Conservation (phyloP, 2,113 vertebrate species). For the Synchiropus splendidus region DNA sequence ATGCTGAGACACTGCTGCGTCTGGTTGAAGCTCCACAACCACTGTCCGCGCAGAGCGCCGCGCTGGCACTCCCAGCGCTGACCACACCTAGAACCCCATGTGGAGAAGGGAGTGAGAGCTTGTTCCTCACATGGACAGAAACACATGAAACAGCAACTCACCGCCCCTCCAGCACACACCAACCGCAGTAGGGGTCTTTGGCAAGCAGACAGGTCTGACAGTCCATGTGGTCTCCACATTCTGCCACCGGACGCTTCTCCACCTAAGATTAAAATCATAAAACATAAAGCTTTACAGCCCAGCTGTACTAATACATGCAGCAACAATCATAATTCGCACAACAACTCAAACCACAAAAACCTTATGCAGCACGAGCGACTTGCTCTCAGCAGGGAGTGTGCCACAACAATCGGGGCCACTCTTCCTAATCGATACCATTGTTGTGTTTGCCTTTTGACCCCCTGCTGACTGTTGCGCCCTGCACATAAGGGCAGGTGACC, state of each 20-base stretch:
- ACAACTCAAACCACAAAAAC: neutral
- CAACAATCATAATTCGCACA: neutral
- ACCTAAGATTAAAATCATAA: constrained; percentile 66
- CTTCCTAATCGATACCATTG: constrained; percentile 52
- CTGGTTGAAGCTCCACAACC: constrained; percentile 89
- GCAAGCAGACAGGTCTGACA: constrained; percentile 80
- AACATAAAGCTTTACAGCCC: neutral
- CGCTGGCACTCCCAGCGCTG: constrained; percentile 74
- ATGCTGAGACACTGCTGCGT: constrained; percentile 74
- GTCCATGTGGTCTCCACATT: constrained; percentile 78
- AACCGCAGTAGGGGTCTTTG: constrained; percentile 89
- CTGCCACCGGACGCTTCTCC: constrained; percentile 79
- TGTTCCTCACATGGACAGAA: neutral
- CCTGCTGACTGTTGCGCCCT: constrained; percentile 34
- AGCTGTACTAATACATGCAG: neutral
- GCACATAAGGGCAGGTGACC: constrained; percentile 23
- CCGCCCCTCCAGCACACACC: constrained; percentile 93
- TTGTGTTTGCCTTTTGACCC: constrained; percentile 28
- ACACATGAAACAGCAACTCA: constrained; percentile 49
- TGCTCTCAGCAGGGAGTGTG: constrained; percentile 45
- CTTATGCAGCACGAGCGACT: too few relatives aligned
- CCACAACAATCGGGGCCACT: constrained; percentile 44
- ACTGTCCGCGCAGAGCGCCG: constrained; percentile 71
- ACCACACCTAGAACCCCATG: constrained; percentile 69
- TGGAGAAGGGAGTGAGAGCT: neutral